phyloP scores from a whole-genome alignment of 2,113 vertebrate species.

The Astatotilapia flaviijosephi region DNA sequence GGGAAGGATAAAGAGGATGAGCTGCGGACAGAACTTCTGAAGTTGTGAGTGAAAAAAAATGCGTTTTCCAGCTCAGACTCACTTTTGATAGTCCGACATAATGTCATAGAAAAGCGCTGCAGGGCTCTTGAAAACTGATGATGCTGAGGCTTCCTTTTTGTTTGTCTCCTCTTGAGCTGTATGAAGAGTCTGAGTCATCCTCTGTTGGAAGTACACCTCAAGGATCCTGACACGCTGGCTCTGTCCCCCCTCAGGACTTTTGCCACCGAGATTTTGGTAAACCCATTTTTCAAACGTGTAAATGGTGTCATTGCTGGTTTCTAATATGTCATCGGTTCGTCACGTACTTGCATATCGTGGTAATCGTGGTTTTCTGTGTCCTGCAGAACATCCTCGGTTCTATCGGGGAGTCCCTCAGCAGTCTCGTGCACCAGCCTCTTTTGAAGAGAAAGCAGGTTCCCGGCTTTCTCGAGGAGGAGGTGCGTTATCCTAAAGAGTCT shows the following conservation, averaged over 20 bases:
- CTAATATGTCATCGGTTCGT: background rate
- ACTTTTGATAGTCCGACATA: fast-evolving
- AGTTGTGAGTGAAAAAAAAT: slow-evolving; percentile 79
- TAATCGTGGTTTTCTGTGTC: background rate
- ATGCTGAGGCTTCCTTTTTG: background rate
- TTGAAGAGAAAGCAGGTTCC: slow-evolving; percentile 57
- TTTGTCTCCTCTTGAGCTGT: slow-evolving; percentile 72
- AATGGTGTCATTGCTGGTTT: background rate
- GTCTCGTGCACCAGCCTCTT: slow-evolving; percentile 62
- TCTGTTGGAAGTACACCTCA: slow-evolving; percentile 80
- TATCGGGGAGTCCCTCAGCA: slow-evolving; percentile 63
- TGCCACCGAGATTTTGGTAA: slow-evolving; percentile 84
- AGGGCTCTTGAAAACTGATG: background rate
- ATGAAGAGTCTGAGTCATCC: slow-evolving; percentile 86
- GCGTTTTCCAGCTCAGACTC: background rate
- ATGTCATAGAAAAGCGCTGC: background rate
- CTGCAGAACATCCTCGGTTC: slow-evolving; percentile 32
- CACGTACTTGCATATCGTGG: background rate
- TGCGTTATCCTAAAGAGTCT: slow-evolving; percentile 77
- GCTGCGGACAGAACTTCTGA: slow-evolving; percentile 84
- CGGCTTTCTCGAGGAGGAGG: slow-evolving; percentile 82
- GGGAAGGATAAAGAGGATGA: slow-evolving; percentile 61
- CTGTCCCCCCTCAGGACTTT: slow-evolving; percentile 81
- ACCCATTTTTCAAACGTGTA: fast-evolving
- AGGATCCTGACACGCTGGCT: slow-evolving; percentile 71